Evolutionary conservation across 30 jellyfish, hydroid and myxozoan species (phyloP).

Genomic region (Nemopilema nomurai): DNA sequence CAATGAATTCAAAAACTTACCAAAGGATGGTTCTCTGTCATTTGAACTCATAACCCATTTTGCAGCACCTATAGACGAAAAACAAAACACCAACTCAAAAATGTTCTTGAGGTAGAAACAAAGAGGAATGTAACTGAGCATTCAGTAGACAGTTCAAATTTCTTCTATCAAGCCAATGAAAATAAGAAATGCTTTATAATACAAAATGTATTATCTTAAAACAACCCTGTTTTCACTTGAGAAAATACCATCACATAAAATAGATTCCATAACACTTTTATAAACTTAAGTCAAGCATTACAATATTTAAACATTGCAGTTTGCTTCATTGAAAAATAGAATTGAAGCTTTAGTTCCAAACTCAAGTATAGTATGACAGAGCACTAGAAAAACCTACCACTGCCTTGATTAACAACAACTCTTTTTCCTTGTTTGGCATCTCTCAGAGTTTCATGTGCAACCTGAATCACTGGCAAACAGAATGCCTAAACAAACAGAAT

Average conservation of each 20-base stretch:
- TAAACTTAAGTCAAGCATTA: too few species aligned
- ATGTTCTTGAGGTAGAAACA: too few species aligned
- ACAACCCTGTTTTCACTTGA: too few species aligned
- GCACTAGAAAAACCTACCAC: not conserved
- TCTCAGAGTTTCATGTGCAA: slow-evolving; percentile 90
- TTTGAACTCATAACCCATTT: slow-evolving; percentile 86
- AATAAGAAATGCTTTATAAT: too few species aligned
- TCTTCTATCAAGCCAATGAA: too few species aligned
- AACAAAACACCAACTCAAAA: not conserved
- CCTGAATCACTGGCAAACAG: slow-evolving; percentile 93
- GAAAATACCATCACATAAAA: too few species aligned
- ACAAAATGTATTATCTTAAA: too few species aligned
- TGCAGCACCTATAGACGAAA: not conserved
- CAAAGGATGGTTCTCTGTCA: slow-evolving; percentile 94
- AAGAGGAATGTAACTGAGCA: too few species aligned
- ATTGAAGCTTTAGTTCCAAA: too few species aligned
- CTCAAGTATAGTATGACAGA: not conserved
- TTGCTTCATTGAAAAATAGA: not conserved
- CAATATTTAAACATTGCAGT: too few species aligned
- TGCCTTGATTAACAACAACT: not conserved
- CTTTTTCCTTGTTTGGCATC: slow-evolving; percentile 81
- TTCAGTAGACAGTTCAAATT: too few species aligned
- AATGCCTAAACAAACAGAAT: slow-evolving; percentile 77
- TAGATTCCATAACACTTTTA: too few species aligned
- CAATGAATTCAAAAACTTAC: slow-evolving; percentile 26